These are phyloP conservation scores for Tetragonisca angustula DNA, from an alignment of 2,888 invertebrate species.

Conservation along the genomic window DNA sequence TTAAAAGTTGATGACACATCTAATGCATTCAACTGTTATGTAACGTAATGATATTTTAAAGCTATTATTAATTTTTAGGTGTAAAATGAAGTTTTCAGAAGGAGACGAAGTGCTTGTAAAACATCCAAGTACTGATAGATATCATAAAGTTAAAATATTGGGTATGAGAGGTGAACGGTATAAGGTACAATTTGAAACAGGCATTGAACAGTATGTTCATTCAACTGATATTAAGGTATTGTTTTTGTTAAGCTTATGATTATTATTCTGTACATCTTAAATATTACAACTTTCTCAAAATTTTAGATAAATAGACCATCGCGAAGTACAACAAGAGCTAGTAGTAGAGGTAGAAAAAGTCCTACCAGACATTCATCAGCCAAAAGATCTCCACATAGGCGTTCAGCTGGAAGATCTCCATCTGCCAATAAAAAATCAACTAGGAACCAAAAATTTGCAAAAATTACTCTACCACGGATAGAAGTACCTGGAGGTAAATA, in stretches of 20 bases:
- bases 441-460: constrained; percentile 70
- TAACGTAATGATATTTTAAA: constrained; percentile 17
- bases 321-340: constrained; percentile 71
- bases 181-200: constrained; percentile 76
- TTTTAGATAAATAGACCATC: constrained; percentile 74
- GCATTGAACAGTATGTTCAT: constrained; percentile 72
- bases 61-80: constrained; percentile 30
- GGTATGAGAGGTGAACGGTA: constrained; percentile 73
- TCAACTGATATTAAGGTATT: constrained; percentile 76
- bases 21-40: not conserved
- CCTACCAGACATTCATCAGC: constrained; percentile 73
- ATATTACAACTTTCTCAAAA: not conserved
- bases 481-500: constrained; percentile 71
- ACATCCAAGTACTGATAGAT: constrained; percentile 73
- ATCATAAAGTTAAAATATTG: constrained; percentile 73
- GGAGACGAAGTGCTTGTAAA: constrained; percentile 80
- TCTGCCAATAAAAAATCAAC: constrained; percentile 66
- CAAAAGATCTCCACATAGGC: constrained; percentile 72
- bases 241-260: not conserved
- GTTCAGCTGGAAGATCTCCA: constrained; percentile 70
- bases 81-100: constrained; percentile 73
- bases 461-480: constrained; percentile 73
- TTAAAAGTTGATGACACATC: not conserved
- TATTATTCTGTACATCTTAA: not conserved
- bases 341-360: constrained; percentile 69